Percentiles rank a stretch among this genome's conserved stretches.
phyloP scores from a whole-genome alignment of 2,888 invertebrate genomes.

The Neoascia interrupta region DNA sequence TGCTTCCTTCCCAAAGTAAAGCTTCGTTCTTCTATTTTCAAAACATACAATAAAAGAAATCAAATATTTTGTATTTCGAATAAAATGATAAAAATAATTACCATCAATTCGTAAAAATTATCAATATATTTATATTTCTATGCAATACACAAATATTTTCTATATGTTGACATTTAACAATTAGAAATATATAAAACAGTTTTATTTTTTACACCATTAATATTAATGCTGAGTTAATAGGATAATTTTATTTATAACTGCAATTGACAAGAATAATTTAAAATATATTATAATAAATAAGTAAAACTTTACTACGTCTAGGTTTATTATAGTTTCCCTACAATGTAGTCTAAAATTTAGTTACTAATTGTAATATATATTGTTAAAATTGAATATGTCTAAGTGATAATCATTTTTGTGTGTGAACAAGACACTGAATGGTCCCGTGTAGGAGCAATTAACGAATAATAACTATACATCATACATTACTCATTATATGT shows the following conservation, averaged over 20 bases:
- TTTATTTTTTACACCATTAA: not conserved
- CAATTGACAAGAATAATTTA: constrained; percentile 63
- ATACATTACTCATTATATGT: constrained; percentile 25
- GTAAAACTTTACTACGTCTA: constrained; percentile 40
- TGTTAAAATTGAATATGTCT: constrained; percentile 34
- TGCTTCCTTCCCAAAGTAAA: too few species aligned
- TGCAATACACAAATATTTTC: constrained; percentile 47
- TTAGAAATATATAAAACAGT: constrained; percentile 50
- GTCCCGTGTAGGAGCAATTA: constrained; percentile 71
- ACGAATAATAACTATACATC: too few species aligned
- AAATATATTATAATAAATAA: too few species aligned
- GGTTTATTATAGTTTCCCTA: not conserved
- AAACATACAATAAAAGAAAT: too few species aligned
- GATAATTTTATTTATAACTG: constrained; percentile 26
- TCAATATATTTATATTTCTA: constrained; percentile 44
- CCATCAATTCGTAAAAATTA: constrained; percentile 34
- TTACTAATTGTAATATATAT: constrained; percentile 29
- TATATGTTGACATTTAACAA: constrained; percentile 38
- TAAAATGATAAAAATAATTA: not conserved
- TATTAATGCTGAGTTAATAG: constrained; percentile 31
- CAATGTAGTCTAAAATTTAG: not conserved
- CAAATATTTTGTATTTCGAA: too few species aligned
- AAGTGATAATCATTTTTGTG: constrained; percentile 50
- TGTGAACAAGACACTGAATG: constrained; percentile 71
- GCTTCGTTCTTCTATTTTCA: too few species aligned